Evolutionary conservation across 2,113 vertebrate genomes (phyloP).

Genomic region (Myrmecobius fasciatus): DNA sequence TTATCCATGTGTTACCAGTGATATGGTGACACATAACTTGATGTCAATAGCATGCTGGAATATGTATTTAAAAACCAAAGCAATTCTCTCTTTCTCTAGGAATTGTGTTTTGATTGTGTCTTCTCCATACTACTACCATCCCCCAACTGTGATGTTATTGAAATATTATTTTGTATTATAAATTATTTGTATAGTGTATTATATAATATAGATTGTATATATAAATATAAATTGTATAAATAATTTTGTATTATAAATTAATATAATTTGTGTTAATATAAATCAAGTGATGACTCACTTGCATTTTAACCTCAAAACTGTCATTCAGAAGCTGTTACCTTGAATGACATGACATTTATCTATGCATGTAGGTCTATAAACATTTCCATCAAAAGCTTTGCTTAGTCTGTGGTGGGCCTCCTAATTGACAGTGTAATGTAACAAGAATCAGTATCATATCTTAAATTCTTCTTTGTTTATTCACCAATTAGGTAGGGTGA

Average conservation of each 20-base stretch:
- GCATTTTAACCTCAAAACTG: slow-evolving; percentile 39
- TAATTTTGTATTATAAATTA: too few species aligned
- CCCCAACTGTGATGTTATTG: background rate
- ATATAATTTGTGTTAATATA: background rate
- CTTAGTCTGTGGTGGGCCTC: background rate
- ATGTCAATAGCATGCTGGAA: background rate
- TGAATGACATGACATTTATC: background rate
- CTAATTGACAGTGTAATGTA: slow-evolving; percentile 56
- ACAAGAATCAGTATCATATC: slow-evolving; percentile 60
- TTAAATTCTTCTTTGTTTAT: slow-evolving; percentile 57
- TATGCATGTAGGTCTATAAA: background rate
- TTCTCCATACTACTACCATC: background rate
- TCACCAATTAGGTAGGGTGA: slow-evolving; percentile 40
- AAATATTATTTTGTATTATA: background rate
- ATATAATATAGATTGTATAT: too few species aligned
- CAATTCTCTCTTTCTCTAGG: background rate
- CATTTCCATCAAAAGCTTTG: slow-evolving; percentile 23
- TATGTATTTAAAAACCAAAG: background rate
- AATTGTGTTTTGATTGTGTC: slow-evolving; percentile 34
- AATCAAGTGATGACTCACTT: slow-evolving; percentile 20
- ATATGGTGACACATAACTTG: background rate
- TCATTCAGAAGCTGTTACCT: slow-evolving; percentile 53
- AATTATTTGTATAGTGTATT: too few species aligned
- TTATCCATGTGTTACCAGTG: background rate
- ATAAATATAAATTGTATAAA: too few species aligned